Evolutionary conservation across 2,797 vertebrate species (phyloP).

Genomic region (Florisuga fusca): DNA sequence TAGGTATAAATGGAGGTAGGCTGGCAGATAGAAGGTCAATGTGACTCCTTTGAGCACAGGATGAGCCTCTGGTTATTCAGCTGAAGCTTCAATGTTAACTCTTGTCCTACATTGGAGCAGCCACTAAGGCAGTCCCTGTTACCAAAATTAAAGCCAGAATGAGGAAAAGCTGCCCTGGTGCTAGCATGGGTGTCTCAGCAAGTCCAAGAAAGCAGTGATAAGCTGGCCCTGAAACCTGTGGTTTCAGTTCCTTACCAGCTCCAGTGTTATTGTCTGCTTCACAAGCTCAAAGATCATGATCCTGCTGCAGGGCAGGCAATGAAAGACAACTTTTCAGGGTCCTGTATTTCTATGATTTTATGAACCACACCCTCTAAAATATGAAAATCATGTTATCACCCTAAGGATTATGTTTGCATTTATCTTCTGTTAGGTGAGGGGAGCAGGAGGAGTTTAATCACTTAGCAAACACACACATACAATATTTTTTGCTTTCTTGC

Average conservation of each 20-base stretch:
- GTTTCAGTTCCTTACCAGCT: neutral
- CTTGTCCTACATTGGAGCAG: neutral
- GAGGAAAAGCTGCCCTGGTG: neutral
- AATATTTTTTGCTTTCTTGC: neutral
- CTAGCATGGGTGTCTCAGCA: neutral
- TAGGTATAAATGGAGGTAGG: constrained; percentile 68
- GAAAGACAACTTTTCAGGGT: neutral
- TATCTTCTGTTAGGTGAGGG: neutral
- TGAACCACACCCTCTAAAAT: neutral
- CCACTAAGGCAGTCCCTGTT: neutral
- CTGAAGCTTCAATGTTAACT: neutral
- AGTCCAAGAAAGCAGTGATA: neutral
- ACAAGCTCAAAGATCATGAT: neutral
- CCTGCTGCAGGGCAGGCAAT: neutral
- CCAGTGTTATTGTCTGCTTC: neutral
- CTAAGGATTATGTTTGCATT: neutral
- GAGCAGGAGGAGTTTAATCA: neutral
- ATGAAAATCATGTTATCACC: neutral
- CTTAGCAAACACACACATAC: neutral
- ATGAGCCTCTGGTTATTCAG: neutral
- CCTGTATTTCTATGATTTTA: neutral
- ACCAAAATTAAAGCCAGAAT: neutral
- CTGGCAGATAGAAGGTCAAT: constrained; percentile 50
- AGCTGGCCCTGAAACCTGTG: neutral
- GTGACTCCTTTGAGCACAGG: constrained; percentile 48